A percentile compares a stretch with the other conserved stretches of the same genome.
These are phyloP conservation scores for Linepithema humile DNA, from an alignment of 1,140 invertebrate species.

Conservation along the genomic window DNA sequence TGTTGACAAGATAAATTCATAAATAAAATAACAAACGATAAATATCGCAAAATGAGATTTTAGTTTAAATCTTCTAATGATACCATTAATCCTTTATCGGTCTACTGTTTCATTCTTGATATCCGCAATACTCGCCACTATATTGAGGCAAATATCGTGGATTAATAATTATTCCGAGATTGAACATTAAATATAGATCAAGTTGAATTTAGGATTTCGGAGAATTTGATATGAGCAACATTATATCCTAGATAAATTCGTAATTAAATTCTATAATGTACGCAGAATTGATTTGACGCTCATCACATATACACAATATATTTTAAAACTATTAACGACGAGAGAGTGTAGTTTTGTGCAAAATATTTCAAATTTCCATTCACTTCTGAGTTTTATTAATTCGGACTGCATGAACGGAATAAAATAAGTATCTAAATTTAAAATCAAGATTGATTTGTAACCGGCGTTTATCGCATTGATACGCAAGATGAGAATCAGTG, in stretches of 20 bases:
- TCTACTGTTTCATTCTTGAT: constrained; percentile 14
- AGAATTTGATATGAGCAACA: background rate
- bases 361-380: no score
- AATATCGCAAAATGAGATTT: background rate
- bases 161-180: constrained; percentile 9
- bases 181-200: background rate
- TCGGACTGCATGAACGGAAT: no score
- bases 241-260: background rate
- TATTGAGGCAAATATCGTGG: background rate
- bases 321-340: no score
- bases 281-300: background rate
- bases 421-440: background rate
- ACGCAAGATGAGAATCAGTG: background rate
- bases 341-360: no score
- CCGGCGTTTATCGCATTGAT: constrained; percentile 7
- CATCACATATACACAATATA: no score
- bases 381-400: no score
- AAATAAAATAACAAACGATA: background rate
- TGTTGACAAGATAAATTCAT: constrained; percentile 3
- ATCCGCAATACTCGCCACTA: background rate
- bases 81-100: constrained; percentile 20
- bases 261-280: background rate
- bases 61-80: constrained; percentile 19
- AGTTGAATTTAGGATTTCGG: background rate
- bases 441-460: constrained; percentile 29